phyloP scores from a whole-genome alignment of 2,797 vertebrate genomes.

The Lithobates sylvaticus region DNA sequence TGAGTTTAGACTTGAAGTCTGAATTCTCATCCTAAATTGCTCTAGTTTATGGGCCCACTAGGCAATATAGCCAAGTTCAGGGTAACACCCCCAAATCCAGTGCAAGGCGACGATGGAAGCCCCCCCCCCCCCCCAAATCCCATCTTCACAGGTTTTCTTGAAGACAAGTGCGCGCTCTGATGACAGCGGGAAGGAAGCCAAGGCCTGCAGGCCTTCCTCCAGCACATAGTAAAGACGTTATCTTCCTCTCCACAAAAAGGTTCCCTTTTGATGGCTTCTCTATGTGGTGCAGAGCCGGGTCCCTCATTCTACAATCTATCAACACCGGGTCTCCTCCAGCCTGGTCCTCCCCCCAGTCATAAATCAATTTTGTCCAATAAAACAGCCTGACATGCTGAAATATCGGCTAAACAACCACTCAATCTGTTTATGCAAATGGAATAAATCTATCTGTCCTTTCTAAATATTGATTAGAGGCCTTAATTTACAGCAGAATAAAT shows the following conservation, averaged over 20 bases:
- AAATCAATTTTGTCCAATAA: slow-evolving; percentile 73
- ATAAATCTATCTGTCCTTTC: slow-evolving; percentile 69
- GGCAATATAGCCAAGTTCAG: no score
- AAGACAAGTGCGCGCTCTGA: no score
- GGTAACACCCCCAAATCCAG: no score
- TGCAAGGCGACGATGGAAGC: no score
- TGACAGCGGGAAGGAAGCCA: no score
- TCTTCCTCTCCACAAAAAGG: slow-evolving; percentile 13
- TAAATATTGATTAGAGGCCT: slow-evolving; percentile 67
- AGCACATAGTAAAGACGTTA: slow-evolving; percentile 50
- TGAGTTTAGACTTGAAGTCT: no score
- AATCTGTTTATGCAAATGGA: slow-evolving; percentile 74
- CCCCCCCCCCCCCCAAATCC: no score
- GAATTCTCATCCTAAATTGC: no score
- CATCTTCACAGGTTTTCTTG: no score
- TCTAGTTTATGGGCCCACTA: no score
- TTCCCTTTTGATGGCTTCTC: slow-evolving; percentile 12
- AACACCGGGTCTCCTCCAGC: slow-evolving; percentile 54
- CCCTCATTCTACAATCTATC: slow-evolving; percentile 59
- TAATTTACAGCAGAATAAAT: slow-evolving; percentile 67
- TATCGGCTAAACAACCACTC: slow-evolving; percentile 71
- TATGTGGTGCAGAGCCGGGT: slow-evolving; percentile 4
- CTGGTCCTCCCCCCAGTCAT: slow-evolving; percentile 64
- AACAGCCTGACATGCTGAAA: slow-evolving; percentile 69
- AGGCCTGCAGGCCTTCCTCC: not conserved